A percentile compares a stretch with the other conserved stretches of the same genome.
Conservation (phyloP, 2,888 invertebrate species). For the Psylliodes chrysocephalus region DNA sequence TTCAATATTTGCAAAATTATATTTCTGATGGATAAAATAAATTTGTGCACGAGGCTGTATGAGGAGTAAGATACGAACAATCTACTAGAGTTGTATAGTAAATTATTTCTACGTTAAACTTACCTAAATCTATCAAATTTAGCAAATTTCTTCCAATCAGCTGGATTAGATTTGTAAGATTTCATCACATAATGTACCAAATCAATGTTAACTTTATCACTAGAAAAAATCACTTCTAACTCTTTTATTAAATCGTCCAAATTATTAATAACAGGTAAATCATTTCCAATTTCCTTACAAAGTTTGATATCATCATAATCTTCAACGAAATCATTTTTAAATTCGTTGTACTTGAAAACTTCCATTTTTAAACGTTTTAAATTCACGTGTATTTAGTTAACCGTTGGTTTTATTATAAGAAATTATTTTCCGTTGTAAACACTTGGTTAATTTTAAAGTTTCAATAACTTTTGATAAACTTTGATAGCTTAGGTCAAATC, state of each 20-base stretch:
- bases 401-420: slow-evolving; percentile 1
- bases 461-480: slow-evolving; percentile 19
- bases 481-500: slow-evolving; percentile 26
- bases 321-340: slow-evolving; percentile 38
- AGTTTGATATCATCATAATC: slow-evolving; percentile 50
- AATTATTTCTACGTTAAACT: too few relatives aligned
- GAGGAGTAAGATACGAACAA: too few relatives aligned
- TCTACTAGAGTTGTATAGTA: too few relatives aligned
- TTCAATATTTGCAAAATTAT: too few relatives aligned
- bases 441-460: not conserved
- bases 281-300: slow-evolving; percentile 52
- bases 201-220: slow-evolving; percentile 89
- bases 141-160: slow-evolving; percentile 94
- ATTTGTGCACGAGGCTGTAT: too few relatives aligned
- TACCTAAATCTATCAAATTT: slow-evolving; percentile 93
- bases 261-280: slow-evolving; percentile 60
- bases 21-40: too few relatives aligned
- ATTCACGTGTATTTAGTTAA: not conserved
- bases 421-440: not conserved
- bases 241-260: slow-evolving; percentile 74
- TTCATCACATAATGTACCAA: slow-evolving; percentile 84
- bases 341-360: slow-evolving; percentile 29
- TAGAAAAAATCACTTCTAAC: slow-evolving; percentile 80
- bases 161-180: slow-evolving; percentile 85
- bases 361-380: slow-evolving; percentile 32